Percentiles rank a stretch among this genome's conserved stretches.
Evolutionary conservation across 2,888 invertebrate genomes (phyloP).

Genomic region (Cataglyphis livida): DNA sequence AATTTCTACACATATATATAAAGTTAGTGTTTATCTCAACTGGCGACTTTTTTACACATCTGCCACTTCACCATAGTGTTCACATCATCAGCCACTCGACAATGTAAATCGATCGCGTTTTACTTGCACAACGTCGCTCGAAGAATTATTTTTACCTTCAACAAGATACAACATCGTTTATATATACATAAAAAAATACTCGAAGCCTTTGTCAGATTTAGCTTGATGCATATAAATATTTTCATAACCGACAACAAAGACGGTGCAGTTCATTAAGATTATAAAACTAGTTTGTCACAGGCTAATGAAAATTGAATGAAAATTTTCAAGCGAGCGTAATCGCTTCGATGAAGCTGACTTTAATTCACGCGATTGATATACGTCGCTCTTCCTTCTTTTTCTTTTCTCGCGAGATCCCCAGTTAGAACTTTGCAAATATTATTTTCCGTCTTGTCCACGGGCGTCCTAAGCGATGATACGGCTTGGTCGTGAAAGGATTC

Average conservation of each 20-base stretch:
- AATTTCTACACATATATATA: conserved; percentile 40
- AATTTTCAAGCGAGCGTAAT: neutral
- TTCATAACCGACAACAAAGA: conserved; percentile 27
- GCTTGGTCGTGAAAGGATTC: conserved; percentile 83
- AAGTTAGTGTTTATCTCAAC: conserved; percentile 74
- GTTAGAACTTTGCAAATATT: conserved; percentile 69
- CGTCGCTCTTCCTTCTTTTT: neutral
- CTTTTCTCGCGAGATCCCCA: conserved; percentile 36
- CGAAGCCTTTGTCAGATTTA: conserved; percentile 25
- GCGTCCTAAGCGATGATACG: conserved; percentile 76
- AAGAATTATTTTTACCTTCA: conserved; percentile 41
- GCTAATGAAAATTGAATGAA: neutral
- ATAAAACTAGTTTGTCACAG: neutral
- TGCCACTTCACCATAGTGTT: conserved; percentile 64
- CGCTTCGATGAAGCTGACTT: neutral
- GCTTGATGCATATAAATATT: conserved; percentile 44
- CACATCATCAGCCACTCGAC: conserved; percentile 44
- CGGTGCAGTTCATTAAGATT: neutral
- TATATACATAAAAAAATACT: conserved; percentile 26
- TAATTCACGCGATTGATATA: neutral
- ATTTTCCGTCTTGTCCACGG: conserved; percentile 64
- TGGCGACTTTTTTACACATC: conserved; percentile 49
- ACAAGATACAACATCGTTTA: conserved; percentile 16
- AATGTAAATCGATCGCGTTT: conserved; percentile 35
- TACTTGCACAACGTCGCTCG: conserved; percentile 14